Evolutionary conservation across 2,113 vertebrate species (phyloP), one percentile per base, ranked within the genome.

Genomic region (Leuciscus idus): DNA sequence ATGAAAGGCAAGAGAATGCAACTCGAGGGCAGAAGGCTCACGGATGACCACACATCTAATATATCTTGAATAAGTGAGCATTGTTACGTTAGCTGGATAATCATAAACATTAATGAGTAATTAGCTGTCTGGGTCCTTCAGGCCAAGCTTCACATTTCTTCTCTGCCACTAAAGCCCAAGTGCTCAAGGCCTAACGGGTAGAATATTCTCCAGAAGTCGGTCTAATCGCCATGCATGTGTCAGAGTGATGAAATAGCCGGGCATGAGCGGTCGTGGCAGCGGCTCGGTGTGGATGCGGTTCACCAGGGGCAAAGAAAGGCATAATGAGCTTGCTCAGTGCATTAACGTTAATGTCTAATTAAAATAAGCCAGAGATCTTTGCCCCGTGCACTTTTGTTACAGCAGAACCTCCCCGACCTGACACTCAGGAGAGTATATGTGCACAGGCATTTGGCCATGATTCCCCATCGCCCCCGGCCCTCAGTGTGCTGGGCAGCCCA

Each of bases 51-150:
- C 91, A 92, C 90, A 91, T 85, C 91, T 90, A 92, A 92, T 92
- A 91, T 91, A 86, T 88, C 92, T 91, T 88, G 90, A 92, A 90
- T 73, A 91, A 89, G 88, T 89, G 74, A 84, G 90, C 90, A 88
- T 94, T 92, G 73, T 93, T 90, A 74, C 91, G 89, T 92, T 93
- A 88, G 84, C 90, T 87, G 85, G 84, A 88, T 93, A 91, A 93
- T 94, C 92, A 92, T 89, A 91, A 93, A 93, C 92, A 91, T 89
- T 93, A 92, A 93, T 92, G 87, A 91, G 91, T 94, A 94, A 94
- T 94, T 94, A 93, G 90, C 88, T 92, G 87, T 85, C 85, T 75
- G 84, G 84, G 84, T 85, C 87, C 93, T 91, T 30, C 76, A 7
- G 93, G 92, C 90, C 83, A 87, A 91, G 76, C 62, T 87, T 91